Evolutionary conservation across 2,113 vertebrate genomes (phyloP), one percentile per base, ranked within the genome.

Genomic region (Nematolebias whitei): DNA sequence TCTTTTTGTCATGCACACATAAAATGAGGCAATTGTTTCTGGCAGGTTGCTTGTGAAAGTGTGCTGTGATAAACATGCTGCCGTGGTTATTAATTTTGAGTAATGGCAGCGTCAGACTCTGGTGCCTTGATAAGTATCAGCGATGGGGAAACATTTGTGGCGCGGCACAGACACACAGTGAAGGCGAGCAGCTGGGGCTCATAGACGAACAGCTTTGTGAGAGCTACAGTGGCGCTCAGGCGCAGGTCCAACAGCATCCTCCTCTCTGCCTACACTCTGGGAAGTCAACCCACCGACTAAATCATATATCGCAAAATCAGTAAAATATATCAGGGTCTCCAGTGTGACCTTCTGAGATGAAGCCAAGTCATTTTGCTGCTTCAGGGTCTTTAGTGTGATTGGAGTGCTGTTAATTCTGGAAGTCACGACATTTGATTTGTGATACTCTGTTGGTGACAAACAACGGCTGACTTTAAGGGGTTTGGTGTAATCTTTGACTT

Each of bases 81-180:
- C 85, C 84, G 87, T 90, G 89, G 93, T 93, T 93, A 93, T 92
- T 95, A 93, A 94, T 95, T 93, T 91, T 91, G 88, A 93, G 82
- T 80, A 93, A 86, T 87, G 74, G 75, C 91, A 79, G 89, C 92
- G 87, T 60, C 90, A 85, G 89, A 94, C 92, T 72, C 74, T 54
- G 70, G 75, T 62, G 93, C 43, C 85, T 91, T 94, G 93, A 95
- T 94, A 86, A 93, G 82, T 86, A 91, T 85, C 92, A 85, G 82
- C 91, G 89, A 92, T 82, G 90, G 94, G 79, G 88, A 90, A 94
- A 90, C 83, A 71, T 81, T 85, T 83, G 81, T 47, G 90, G 90
- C 68, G 6, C 58, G 71, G 76, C 71, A 12, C 74, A 69, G 80
- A 78, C 85, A 85, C 83, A 78, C 73, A 83, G 85, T 85, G 81